Conservation (phyloP, 2,888 invertebrate species). For the Euplagia quadripunctaria region DNA sequence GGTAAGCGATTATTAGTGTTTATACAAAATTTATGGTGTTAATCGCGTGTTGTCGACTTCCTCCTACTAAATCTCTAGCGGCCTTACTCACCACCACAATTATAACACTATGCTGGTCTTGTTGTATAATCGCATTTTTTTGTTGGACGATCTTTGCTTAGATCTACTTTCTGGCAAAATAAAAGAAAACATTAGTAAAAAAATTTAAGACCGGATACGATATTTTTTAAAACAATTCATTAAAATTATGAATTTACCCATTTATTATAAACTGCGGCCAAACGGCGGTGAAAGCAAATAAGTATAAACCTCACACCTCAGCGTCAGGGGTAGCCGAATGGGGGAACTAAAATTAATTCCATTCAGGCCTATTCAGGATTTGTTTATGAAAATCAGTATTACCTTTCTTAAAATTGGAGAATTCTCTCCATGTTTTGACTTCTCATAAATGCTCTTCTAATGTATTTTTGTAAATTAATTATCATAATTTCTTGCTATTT, state of each 20-base stretch:
- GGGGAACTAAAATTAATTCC: background rate
- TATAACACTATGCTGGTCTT: background rate
- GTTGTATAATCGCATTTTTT: background rate
- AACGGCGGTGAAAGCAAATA: background rate
- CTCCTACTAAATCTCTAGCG: background rate
- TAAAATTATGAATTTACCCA: background rate
- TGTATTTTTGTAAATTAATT: conserved; percentile 31
- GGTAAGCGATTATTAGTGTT: background rate
- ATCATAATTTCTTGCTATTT: conserved; percentile 33
- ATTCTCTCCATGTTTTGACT: conserved; percentile 25
- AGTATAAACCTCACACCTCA: conserved; percentile 26
- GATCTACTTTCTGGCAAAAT: background rate
- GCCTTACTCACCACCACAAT: background rate
- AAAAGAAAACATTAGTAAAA: no score
- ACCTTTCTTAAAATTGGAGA: conserved; percentile 24
- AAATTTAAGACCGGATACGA: no score
- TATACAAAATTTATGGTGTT: background rate
- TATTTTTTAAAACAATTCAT: no score
- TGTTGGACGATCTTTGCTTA: background rate
- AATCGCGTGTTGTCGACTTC: background rate
- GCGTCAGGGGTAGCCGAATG: conserved; percentile 20
- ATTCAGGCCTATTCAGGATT: conserved; percentile 24
- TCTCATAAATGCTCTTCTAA: conserved; percentile 28
- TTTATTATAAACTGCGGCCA: background rate
- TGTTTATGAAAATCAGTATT: conserved; percentile 36